phyloP scores from a whole-genome alignment of 1,140 invertebrate genomes.

The Drosophila subpulchrella region DNA sequence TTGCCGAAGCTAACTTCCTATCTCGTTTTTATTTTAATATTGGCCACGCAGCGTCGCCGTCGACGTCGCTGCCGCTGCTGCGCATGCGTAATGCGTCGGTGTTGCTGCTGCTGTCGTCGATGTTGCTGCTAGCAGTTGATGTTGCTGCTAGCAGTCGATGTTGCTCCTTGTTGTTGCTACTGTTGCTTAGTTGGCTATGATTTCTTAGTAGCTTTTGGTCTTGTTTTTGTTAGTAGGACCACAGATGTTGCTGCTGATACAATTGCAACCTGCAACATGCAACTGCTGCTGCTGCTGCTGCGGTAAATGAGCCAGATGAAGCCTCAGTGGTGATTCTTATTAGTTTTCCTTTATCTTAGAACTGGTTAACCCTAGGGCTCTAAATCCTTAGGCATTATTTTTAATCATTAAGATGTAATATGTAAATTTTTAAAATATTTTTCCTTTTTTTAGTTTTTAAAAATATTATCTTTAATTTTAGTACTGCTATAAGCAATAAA shows the following conservation, averaged over 20 bases:
- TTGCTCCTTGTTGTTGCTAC: conserved; percentile 32
- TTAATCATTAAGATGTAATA: neutral
- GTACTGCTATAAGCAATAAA: too few species aligned
- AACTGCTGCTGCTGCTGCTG: conserved; percentile 10
- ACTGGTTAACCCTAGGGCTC: neutral
- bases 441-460: neutral
- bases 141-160: conserved; percentile 31
- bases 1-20: neutral
- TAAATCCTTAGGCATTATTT: neutral
- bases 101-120: conserved; percentile 8
- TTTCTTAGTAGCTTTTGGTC: neutral
- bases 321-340: neutral
- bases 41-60: conserved; percentile 29
- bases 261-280: conserved; percentile 12
- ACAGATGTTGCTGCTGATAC: conserved; percentile 6
- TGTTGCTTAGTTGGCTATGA: conserved; percentile 10
- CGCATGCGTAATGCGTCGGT: conserved; percentile 56
- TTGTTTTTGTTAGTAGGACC: conserved; percentile 14
- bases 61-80: conserved; percentile 29
- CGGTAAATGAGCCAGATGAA: neutral
- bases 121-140: conserved; percentile 12
- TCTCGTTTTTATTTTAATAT: conserved; percentile 60
- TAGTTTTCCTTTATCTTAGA: neutral
- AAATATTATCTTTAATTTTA: neutral
- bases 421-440: neutral